Evolutionary conservation across 2,888 invertebrate species (phyloP), one percentile per base, ranked within the genome.

Genomic region (Trisateles emortualis): DNA sequence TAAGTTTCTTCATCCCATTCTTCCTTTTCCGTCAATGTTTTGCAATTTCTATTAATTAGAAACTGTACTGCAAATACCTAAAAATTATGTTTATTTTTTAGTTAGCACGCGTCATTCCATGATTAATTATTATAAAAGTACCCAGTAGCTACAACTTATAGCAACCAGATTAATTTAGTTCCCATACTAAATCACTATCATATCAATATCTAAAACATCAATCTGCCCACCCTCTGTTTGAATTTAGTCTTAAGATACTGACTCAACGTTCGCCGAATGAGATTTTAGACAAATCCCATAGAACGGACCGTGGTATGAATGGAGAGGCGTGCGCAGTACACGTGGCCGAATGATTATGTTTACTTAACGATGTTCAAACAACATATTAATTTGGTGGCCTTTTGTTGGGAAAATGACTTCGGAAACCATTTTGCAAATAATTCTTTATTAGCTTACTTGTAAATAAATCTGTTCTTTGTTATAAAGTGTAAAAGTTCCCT

Each of bases 351-450:
- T 92, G 90, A 92, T 92, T 92, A 87, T 92, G 87, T 92, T 92
- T 92, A 86, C 86, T 86, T 90, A 85, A 87, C 83, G 78, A 87
- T 86, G 88, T 86, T 92, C 92, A 92, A 92, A 92, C 92, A 92
- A 90, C 90, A 87, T 92, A 90, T 92, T 92, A 92, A 92, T 92
- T 90, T 90, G 83, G 84, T 78, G 62, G 78, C 62, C 85, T 88
- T 88, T 89, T 88, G 87, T 87, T 81, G 74, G 74, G 80, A 75
- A 86, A 86, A 89, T 90, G 85, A 87, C 87, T 87, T 84, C 78
- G 84, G 86, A 84, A 84, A 78, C 80, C 73, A 76, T 77, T 59
- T 71, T 43, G 36, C 46, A 11, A 53, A 54, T 63, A 48, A 64
- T 65, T 68, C 48, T 13, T 14, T 14, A 39, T 33, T 19, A 10